Base-by-base conservation (phyloP, 2,797 vertebrate species). In the Sparus aurata region DNA sequence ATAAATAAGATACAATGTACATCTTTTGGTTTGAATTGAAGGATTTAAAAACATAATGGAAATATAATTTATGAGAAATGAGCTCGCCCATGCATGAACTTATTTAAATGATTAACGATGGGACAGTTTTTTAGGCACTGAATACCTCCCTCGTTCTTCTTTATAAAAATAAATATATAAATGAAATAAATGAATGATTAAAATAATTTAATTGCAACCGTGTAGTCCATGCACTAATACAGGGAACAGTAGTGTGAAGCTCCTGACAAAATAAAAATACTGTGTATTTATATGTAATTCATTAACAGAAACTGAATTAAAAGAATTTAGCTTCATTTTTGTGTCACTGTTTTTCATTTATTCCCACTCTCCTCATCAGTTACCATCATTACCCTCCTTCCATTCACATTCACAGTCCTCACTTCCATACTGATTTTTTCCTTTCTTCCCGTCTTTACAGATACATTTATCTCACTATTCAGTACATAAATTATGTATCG, bases 401-500 rank as follows among this genome's bases (percentile, higher is more conserved):
- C 54, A 13, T 59, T 67, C 16, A 64, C 59, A 17, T 46, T 63
- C 76, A 58, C 12, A 25, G 43, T 58, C 23, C 12, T 58, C 6
- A 22, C 52, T 65, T 62, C 60, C 23, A 52, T 12, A 1, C 16
- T 4, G 30, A 23, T n/a, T 4, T 57, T 53, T 72, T 38, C 43
- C 74, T 69, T 74, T 43, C 38, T 71, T 43, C 25, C 23, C 70
- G 27, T 46, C 66, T 73, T 77, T 62, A n/a, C 10, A 20, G 38
- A 61, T 45, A 49, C 47, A 68, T 75, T 75, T 72, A 79, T 79
- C 69, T 77, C 65, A 66, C 67, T 27, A 55, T 49, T 62, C 58
- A 60, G 25, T 46, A 10, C 22, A 80, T 71, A 69, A 75, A 86
- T 80, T 25, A 78, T 80, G 47, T 23, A 70, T 86, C 30, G 3